phyloP scores from a whole-genome alignment of 1,140 invertebrate genomes.

The Neodiprion fabricii region DNA sequence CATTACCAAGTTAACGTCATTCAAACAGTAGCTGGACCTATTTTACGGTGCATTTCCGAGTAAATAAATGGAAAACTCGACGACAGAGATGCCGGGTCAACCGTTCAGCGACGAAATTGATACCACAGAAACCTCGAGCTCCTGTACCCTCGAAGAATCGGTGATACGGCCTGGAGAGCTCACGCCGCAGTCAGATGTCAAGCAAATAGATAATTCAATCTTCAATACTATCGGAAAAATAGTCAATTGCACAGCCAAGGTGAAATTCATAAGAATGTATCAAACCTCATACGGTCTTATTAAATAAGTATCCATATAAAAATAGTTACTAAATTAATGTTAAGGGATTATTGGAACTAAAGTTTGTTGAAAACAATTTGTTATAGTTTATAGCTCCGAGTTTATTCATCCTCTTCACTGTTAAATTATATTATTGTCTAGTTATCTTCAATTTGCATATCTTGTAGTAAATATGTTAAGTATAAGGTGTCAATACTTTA shows the following conservation, averaged over 20 bases:
- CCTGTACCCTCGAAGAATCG: conserved; percentile 22
- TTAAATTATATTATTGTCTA: no score
- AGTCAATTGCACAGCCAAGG: conserved; percentile 55
- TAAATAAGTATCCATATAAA: background rate
- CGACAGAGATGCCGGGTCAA: background rate
- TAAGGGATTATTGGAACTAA: no score
- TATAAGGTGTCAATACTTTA: no score
- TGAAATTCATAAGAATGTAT: conserved; percentile 18
- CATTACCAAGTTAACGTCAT: no score
- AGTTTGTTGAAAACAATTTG: no score
- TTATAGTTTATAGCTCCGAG: no score
- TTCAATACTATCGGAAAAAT: conserved; percentile 61
- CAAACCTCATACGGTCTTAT: background rate
- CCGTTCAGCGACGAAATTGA: background rate
- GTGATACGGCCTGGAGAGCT: conserved; percentile 32
- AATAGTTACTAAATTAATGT: no score
- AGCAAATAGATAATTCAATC: conserved; percentile 53
- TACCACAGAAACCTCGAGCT: conserved; percentile 33
- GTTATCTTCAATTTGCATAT: no score
- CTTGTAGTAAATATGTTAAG: no score
- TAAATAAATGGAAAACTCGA: background rate
- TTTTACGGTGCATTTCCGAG: background rate
- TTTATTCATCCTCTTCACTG: no score
- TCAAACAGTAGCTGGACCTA: no score
- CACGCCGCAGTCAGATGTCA: conserved; percentile 43